These are phyloP conservation scores for Blastobasis lacticolella DNA, from an alignment of 2,888 invertebrate genomes.

Conservation along the genomic window DNA sequence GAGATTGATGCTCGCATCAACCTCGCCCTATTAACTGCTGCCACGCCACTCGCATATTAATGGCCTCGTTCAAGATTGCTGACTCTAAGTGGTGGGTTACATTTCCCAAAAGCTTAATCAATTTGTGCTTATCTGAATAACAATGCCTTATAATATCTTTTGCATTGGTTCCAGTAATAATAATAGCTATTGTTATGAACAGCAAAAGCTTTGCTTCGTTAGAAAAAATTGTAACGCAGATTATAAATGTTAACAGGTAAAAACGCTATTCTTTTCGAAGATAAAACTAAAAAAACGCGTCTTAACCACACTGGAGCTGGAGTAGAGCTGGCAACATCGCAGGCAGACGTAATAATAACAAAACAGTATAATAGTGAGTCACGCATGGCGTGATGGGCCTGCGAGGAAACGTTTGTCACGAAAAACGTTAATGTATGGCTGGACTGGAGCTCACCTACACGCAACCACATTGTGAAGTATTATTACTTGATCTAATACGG, in stretches of 20 bases:
- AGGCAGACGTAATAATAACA: constrained; percentile 35
- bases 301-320: constrained; percentile 10
- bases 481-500: constrained; percentile 12
- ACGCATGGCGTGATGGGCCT: constrained; percentile 46
- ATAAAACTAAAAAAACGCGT: constrained; percentile 19
- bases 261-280: constrained; percentile 12
- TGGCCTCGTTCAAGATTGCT: neutral
- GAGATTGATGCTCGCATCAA: constrained; percentile 28
- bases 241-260: constrained; percentile 21
- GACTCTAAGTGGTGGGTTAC: neutral
- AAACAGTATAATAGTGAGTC: constrained; percentile 46
- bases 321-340: constrained; percentile 37
- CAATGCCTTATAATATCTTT: no score
- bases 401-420: constrained; percentile 50
- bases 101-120: neutral
- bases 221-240: constrained; percentile 5
- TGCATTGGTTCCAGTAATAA: no score
- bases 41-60: constrained; percentile 21
- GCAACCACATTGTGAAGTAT: constrained; percentile 8
- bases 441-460: constrained; percentile 19
- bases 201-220: neutral
- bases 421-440: constrained; percentile 34
- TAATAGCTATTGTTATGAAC: no score
- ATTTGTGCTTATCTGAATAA: no score
- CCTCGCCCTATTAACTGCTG: constrained; percentile 21